phyloP scores from a whole-genome alignment of 2,113 vertebrate species.

The Dipodomys spectabilis region DNA sequence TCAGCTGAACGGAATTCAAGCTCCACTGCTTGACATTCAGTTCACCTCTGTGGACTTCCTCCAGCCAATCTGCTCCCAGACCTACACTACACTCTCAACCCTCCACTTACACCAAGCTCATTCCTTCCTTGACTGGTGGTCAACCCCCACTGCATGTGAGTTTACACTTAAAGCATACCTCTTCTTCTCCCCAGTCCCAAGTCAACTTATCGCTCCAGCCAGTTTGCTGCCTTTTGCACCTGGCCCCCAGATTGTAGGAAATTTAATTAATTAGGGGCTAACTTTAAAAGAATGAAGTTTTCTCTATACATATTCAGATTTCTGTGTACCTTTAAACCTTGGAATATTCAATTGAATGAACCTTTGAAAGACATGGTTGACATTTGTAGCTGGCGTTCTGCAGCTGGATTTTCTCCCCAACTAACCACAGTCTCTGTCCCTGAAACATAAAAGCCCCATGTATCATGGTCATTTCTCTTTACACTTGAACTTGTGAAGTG shows the following conservation, averaged over 20 bases:
- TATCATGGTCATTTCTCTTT: not conserved
- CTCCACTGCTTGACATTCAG: not conserved
- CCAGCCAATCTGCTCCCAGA: too few relatives aligned
- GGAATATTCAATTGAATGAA: not conserved
- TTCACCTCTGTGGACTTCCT: not conserved
- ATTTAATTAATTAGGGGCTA: not conserved
- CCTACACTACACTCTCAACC: too few relatives aligned
- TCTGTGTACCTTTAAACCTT: not conserved
- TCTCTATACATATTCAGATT: not conserved
- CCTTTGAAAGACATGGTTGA: not conserved
- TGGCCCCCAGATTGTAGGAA: not conserved
- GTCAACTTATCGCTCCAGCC: not conserved
- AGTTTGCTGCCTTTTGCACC: not conserved
- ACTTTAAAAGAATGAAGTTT: not conserved
- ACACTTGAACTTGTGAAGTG: not conserved
- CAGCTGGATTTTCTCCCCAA: not conserved
- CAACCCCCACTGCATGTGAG: accelerated
- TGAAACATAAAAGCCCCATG: not conserved
- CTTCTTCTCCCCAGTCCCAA: not conserved
- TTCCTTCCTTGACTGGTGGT: not conserved
- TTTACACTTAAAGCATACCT: not conserved
- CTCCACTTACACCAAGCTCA: not conserved
- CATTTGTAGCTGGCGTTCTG: too few relatives aligned
- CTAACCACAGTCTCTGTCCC: not conserved
- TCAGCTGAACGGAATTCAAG: not conserved